A percentile compares a stretch with the other conserved stretches of the same genome.
These are phyloP conservation scores for Ailurus styani DNA, from an alignment of 2,113 vertebrate species.

Conservation along the genomic window DNA sequence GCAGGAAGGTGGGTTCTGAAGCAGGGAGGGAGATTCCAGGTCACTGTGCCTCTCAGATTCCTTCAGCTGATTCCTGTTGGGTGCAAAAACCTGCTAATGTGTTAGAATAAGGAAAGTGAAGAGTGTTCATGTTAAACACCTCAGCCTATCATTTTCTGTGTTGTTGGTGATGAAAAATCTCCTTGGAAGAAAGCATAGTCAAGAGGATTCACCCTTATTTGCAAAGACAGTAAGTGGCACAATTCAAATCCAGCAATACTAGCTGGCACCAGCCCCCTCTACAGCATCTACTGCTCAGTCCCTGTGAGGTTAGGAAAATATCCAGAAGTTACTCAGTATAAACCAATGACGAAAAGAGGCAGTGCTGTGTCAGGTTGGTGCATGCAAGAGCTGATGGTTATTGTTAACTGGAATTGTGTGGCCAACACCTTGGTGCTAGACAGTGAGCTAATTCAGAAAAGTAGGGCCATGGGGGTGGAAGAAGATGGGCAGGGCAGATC, in stretches of 20 bases:
- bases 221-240: constrained; percentile 32
- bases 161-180: background rate
- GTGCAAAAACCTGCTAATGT: background rate
- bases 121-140: background rate
- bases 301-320: background rate
- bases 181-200: background rate
- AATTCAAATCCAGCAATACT: background rate
- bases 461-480: background rate
- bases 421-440: background rate
- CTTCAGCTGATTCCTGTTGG: background rate
- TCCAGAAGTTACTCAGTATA: background rate
- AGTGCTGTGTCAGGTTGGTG: background rate
- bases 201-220: constrained; percentile 26
- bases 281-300: background rate
- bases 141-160: background rate
- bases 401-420: background rate
- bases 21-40: background rate
- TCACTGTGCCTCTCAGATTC: background rate
- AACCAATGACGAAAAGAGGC: background rate
- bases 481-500: rapidly evolving
- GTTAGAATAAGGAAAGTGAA: background rate
- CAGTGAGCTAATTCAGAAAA: background rate
- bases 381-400: background rate
- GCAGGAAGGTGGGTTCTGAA: constrained; percentile 5
- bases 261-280: background rate